These are phyloP conservation scores for Lanius collurio DNA, from an alignment of 2,113 vertebrate species.

Conservation along the genomic window DNA sequence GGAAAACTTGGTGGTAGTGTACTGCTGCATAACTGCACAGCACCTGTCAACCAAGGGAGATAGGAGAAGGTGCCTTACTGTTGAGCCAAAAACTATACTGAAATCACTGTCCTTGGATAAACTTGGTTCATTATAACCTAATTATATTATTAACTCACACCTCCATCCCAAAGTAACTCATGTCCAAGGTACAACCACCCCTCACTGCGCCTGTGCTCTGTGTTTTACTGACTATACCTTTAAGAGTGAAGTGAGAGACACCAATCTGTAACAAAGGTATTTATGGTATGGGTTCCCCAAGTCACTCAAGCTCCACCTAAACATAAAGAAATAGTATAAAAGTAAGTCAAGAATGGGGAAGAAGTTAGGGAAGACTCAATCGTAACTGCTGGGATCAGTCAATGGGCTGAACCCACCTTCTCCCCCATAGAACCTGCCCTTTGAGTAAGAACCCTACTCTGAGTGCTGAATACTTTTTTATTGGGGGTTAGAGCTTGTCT, in stretches of 20 bases:
- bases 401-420: neutral
- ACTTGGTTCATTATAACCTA: neutral
- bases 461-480: neutral
- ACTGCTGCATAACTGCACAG: neutral
- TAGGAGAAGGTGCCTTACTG: neutral
- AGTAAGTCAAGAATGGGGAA: neutral
- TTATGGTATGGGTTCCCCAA: neutral
- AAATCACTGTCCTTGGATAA: neutral
- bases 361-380: neutral
- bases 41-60: neutral
- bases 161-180: neutral
- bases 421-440: too few relatives aligned
- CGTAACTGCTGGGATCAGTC: neutral
- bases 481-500: neutral
- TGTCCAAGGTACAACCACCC: neutral
- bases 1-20: neutral
- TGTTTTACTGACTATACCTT: neutral
- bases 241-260: neutral
- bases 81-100: neutral
- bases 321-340: neutral
- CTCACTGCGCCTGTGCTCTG: too few relatives aligned
- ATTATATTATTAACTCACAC: neutral
- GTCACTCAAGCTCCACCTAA: neutral
- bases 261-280: neutral
- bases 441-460: neutral